Evolutionary conservation across 2,888 invertebrate species (phyloP), one percentile per base, ranked within the genome.

Genomic region (Phaedon cochleariae): DNA sequence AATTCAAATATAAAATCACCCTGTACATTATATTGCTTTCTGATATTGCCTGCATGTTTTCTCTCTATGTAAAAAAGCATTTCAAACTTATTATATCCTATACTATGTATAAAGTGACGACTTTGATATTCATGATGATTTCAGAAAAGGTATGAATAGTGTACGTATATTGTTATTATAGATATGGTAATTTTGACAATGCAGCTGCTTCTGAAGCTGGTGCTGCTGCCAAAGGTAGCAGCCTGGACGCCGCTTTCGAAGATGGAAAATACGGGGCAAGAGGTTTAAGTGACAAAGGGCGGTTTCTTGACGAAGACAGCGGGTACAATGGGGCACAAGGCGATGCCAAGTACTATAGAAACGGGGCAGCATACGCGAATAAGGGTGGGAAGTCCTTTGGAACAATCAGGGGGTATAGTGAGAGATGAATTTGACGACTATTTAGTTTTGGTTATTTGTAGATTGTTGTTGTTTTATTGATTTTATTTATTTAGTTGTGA

Each of bases 311-410:
- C 12, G 84, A 82, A 29, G 85, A 87, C 68, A 84, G 84, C 46
- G 89, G 87, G 6, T 87, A 88, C 79, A 85, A 86, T 48, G 85
- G 85, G 18, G 86, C 88, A 67, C 84, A 87, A 71, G 89, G 89
- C 0, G 82, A 86, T 41, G 86, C 88, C 10, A 85, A 84, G 21
- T 86, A 88, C 76, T 85, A 87, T 73, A 83, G 85, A 20, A 81
- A 89, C 54, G 84, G 86, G 57, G 85, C 85, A 20, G 86, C 87
- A 63, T 89, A 85, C 69, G 86, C 82, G 1, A 86, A 87, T 73
- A 86, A 88, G 62, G 86, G 84, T 0, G 88, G 84, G 2, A 82
- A 85, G 52, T 81, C 82, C 22, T 81, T 85, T 10, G 85, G 82
- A 26, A 86, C 86, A 64, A 84, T 70, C 26, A 29, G 64, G n/a